These are phyloP conservation scores for Podarcis siculus DNA, from an alignment of 2,797 vertebrate species.

Conservation along the genomic window DNA sequence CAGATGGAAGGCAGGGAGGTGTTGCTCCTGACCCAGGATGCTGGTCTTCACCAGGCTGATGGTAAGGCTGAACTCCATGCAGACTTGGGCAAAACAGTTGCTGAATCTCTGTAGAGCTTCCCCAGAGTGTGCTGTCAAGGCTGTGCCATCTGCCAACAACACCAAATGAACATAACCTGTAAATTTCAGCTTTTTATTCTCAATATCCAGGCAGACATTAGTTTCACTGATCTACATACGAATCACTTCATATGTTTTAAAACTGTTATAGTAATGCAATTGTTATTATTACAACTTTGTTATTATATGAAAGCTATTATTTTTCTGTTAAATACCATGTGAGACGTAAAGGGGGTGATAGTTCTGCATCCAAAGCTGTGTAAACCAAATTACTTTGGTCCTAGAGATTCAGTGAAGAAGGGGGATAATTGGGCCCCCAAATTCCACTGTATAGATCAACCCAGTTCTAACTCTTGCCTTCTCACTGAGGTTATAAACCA, in stretches of 20 bases:
- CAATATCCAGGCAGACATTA: not conserved
- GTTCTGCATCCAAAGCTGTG: not conserved
- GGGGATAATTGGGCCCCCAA: not conserved
- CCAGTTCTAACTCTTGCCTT: constrained; percentile 22
- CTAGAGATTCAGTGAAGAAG: too few species aligned
- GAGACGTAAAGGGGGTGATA: not conserved
- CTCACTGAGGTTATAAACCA: constrained; percentile 31
- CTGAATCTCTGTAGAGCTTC: too few species aligned
- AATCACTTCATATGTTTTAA: not conserved
- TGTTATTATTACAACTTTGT: not conserved
- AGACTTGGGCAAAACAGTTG: too few species aligned
- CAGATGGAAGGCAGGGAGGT: too few species aligned
- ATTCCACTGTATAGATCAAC: not conserved
- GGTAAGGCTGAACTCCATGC: too few species aligned
- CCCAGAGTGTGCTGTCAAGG: too few species aligned
- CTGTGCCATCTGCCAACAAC: too few species aligned
- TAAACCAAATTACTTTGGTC: not conserved
- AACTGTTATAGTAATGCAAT: not conserved
- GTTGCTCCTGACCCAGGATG: too few species aligned
- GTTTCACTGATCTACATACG: not conserved
- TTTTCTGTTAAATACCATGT: not conserved
- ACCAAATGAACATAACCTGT: not conserved
- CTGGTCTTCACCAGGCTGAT: too few species aligned
- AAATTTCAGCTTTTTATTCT: not conserved
- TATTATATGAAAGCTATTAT: not conserved